Percentiles rank a stretch among this genome's conserved stretches.
These are phyloP conservation scores for Teleiodes luculella DNA, from an alignment of 2,888 invertebrate genomes.

Conservation along the genomic window DNA sequence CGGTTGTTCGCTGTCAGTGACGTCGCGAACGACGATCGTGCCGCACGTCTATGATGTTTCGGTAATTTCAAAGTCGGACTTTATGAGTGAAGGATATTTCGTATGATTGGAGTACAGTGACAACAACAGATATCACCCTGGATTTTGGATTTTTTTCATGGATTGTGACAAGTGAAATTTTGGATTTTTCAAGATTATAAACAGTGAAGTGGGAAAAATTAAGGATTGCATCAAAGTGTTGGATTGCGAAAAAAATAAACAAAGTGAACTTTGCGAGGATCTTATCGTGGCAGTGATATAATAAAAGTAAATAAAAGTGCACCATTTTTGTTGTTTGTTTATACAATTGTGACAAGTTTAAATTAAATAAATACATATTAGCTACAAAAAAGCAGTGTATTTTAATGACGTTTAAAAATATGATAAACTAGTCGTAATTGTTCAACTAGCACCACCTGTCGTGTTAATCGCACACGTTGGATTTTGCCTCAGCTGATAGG, in stretches of 20 bases:
- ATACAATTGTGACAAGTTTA: conserved; percentile 37
- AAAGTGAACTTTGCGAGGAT: conserved; percentile 35
- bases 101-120: conserved; percentile 84
- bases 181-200: conserved; percentile 51
- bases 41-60: conserved; percentile 77
- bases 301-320: conserved; percentile 55
- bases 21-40: conserved; percentile 75
- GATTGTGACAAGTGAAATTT: conserved; percentile 67
- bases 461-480: conserved; percentile 40
- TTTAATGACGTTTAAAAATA: not conserved
- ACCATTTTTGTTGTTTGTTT: conserved; percentile 38
- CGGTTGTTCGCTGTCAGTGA: conserved; percentile 74
- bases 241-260: conserved; percentile 27
- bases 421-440: conserved; percentile 29
- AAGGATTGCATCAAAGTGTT: conserved; percentile 60
- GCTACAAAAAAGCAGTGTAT: not conserved
- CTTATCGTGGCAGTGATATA: conserved; percentile 44
- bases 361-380: conserved; percentile 3
- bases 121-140: conserved; percentile 73
- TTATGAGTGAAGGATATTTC: conserved; percentile 70
- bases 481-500: conserved; percentile 59
- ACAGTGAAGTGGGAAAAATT: conserved; percentile 68
- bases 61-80: conserved; percentile 73
- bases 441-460: conserved; percentile 44
- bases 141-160: conserved; percentile 67